These are phyloP conservation scores for Agriopis marginaria DNA, from an alignment of 2,888 invertebrate genomes.

Conservation along the genomic window DNA sequence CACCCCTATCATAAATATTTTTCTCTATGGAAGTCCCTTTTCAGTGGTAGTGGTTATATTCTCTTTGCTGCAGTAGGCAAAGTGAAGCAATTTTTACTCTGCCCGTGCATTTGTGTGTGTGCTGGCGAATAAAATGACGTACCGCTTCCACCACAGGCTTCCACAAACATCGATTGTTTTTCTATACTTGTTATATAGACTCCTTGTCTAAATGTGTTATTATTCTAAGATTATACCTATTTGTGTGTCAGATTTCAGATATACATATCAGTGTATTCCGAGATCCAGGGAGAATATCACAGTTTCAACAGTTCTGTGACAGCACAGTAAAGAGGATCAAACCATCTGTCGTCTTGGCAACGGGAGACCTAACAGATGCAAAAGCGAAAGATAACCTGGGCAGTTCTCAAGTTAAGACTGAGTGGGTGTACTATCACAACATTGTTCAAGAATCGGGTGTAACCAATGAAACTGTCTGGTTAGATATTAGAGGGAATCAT, in stretches of 20 bases:
- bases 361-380: conserved; percentile 96
- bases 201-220: too few species aligned
- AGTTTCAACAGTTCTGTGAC: conserved; percentile 93
- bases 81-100: too few species aligned
- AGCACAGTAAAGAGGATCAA: conserved; percentile 90
- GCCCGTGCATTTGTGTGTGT: too few species aligned
- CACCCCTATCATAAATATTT: too few species aligned
- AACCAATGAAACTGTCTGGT: conserved; percentile 90
- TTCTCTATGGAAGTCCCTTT: too few species aligned
- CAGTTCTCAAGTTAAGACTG: conserved; percentile 92
- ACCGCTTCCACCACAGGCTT: too few species aligned
- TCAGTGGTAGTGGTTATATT: too few species aligned
- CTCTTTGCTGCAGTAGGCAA: too few species aligned
- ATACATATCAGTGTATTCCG: conserved; percentile 95
- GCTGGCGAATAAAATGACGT: too few species aligned
- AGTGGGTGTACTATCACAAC: conserved; percentile 93
- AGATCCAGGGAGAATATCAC: conserved; percentile 90
- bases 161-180: too few species aligned
- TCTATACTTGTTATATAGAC: too few species aligned
- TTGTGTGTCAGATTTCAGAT: conserved; percentile 90
- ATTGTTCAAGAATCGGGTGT: conserved; percentile 89
- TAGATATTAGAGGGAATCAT: conserved; percentile 97
- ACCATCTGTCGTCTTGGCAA: conserved; percentile 92
- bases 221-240: too few species aligned
- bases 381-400: conserved; percentile 92